Evolutionary conservation across 2,888 invertebrate species (phyloP).

Genomic region (Hofmannophila pseudospretella): DNA sequence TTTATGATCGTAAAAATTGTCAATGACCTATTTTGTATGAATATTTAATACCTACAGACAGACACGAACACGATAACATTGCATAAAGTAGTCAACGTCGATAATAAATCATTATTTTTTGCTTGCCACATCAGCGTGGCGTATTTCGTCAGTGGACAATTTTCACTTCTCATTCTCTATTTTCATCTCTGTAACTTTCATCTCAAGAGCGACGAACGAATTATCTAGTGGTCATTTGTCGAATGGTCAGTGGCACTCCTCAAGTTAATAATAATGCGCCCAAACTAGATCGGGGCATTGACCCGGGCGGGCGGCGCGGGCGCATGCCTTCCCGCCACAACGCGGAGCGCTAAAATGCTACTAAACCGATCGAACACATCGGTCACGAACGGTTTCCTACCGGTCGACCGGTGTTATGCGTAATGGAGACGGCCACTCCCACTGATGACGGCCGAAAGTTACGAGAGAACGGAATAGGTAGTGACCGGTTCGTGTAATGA

Average conservation of each 20-base stretch:
- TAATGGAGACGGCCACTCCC: slow-evolving; percentile 12
- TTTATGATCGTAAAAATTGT: background rate
- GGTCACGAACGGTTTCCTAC: slow-evolving; percentile 1
- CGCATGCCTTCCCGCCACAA: slow-evolving; percentile 52
- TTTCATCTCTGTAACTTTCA: slow-evolving; percentile 20
- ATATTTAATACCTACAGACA: background rate
- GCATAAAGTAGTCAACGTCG: too few relatives aligned
- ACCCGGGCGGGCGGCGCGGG: slow-evolving; percentile 59
- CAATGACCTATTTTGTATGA: slow-evolving; percentile 1
- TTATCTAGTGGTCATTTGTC: slow-evolving; percentile 42
- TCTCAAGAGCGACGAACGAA: slow-evolving; percentile 22
- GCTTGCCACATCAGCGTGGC: too few relatives aligned
- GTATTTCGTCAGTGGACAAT: background rate
- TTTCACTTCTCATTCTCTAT: background rate
- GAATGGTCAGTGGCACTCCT: slow-evolving; percentile 50
- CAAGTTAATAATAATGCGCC: slow-evolving; percentile 74
- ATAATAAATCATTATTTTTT: too few relatives aligned
- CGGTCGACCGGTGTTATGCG: background rate
- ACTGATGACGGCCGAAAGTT: slow-evolving; percentile 10
- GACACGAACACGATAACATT: background rate
- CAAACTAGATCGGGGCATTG: slow-evolving; percentile 76
- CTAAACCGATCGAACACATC: slow-evolving; percentile 12
- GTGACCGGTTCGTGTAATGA: slow-evolving; percentile 8
- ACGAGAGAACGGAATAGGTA: background rate
- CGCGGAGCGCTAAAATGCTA: slow-evolving; percentile 59